Evolutionary conservation across 2,113 vertebrate species (phyloP).

Genomic region (Albula goreensis): DNA sequence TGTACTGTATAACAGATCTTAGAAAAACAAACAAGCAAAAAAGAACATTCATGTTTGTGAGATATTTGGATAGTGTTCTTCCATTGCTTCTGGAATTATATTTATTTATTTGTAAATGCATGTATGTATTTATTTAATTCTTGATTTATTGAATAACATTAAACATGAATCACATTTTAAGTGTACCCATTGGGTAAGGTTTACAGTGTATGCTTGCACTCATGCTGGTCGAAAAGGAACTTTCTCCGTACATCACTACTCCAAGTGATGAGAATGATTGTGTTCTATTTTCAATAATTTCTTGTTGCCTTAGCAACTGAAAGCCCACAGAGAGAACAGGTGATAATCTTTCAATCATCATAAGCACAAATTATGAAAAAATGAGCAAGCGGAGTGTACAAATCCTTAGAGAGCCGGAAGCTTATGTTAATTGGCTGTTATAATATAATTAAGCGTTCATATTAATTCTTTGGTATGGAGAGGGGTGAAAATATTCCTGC

Average conservation of each 20-base stretch:
- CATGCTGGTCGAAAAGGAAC: not conserved
- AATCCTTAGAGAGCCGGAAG: conserved; percentile 25
- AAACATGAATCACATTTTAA: not conserved
- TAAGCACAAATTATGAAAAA: conserved; percentile 15
- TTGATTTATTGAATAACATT: not conserved
- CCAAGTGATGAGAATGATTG: conserved; percentile 1
- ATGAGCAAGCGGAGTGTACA: not conserved
- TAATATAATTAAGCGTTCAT: conserved; percentile 26
- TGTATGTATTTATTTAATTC: not conserved
- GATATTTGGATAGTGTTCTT: too few relatives aligned
- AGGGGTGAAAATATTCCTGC: not conserved
- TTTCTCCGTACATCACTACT: not conserved
- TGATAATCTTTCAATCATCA: conserved; percentile 27
- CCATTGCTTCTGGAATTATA: too few relatives aligned
- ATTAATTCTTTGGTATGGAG: conserved; percentile 15
- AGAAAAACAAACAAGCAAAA: too few relatives aligned
- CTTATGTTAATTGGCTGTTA: conserved; percentile 3
- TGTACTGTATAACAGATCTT: not conserved
- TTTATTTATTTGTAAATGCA: too few relatives aligned
- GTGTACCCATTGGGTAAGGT: not conserved
- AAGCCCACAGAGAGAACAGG: not conserved
- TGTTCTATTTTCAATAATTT: conserved; percentile 12
- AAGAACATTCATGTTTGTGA: too few relatives aligned
- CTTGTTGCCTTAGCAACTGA: conserved; percentile 35
- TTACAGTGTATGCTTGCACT: not conserved